Conservation (phyloP, 2,888 invertebrate genomes). For the Chymomyza procnemis region DNA sequence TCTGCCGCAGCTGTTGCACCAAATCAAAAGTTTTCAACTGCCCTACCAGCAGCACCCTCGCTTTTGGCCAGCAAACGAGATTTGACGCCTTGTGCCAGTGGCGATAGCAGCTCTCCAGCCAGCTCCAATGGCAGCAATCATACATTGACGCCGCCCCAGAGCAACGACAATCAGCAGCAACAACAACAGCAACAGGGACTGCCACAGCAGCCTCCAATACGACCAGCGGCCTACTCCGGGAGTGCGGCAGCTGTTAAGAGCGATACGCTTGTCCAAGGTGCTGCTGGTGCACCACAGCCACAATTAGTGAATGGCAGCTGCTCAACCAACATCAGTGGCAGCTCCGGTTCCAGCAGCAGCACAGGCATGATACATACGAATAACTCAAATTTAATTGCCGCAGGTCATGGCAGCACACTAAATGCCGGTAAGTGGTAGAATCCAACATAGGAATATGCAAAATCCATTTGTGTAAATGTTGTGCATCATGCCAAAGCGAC, state of each 20-base stretch:
- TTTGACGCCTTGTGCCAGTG: conserved; percentile 53
- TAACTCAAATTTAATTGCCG: conserved; percentile 67
- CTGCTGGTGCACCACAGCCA: conserved; percentile 13
- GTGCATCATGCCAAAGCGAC: not conserved
- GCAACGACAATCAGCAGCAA: conserved; percentile 71
- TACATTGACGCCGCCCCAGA: conserved; percentile 76
- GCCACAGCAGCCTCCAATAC: not conserved
- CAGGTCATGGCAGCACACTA: conserved; percentile 56
- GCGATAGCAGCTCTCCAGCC: conserved; percentile 68
- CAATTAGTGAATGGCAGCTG: conserved; percentile 17
- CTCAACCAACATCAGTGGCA: conserved; percentile 10
- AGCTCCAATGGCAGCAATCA: conserved; percentile 77
- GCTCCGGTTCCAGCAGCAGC: conserved; percentile 35
- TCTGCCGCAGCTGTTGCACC: conserved; percentile 22
- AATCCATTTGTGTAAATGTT: not conserved
- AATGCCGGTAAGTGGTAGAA: conserved; percentile 56
- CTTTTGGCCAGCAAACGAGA: conserved; percentile 61
- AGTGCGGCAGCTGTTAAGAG: conserved; percentile 42
- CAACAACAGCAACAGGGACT: conserved; percentile 19
- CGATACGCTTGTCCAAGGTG: conserved; percentile 44
- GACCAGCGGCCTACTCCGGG: not conserved
- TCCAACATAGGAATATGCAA: not conserved
- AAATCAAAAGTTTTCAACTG: conserved; percentile 19
- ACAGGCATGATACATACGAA: conserved; percentile 67
- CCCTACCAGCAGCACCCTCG: conserved; percentile 24